These are phyloP conservation scores for human (Homo sapiens) DNA, from an alignment of 2,113 vertebrate genomes.

Conservation along the genomic window GRCh38 chr3:130897001-130897500, in stretches of 20 bases:
- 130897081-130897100: not conserved
- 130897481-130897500: not conserved
- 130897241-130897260: not conserved
- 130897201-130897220: not conserved
- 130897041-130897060: not conserved
- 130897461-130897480: not conserved
- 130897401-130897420: not conserved
- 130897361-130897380: not conserved
- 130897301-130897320: not conserved
- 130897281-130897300: not conserved
- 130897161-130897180: not conserved
- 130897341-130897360: not conserved
- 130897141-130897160: not conserved
- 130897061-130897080: not conserved
- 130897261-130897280: not conserved
- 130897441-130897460: not conserved
- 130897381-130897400: not conserved
- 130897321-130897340: not conserved
- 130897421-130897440: not conserved
- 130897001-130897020: not conserved
- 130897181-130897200: not conserved
- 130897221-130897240: not conserved
- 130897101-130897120: not conserved
- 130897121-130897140: not conserved
- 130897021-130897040: not conserved